phyloP scores from a whole-genome alignment of 37 sponge, comb jelly and placozoan species.

The Aplysina aerophoba region DNA sequence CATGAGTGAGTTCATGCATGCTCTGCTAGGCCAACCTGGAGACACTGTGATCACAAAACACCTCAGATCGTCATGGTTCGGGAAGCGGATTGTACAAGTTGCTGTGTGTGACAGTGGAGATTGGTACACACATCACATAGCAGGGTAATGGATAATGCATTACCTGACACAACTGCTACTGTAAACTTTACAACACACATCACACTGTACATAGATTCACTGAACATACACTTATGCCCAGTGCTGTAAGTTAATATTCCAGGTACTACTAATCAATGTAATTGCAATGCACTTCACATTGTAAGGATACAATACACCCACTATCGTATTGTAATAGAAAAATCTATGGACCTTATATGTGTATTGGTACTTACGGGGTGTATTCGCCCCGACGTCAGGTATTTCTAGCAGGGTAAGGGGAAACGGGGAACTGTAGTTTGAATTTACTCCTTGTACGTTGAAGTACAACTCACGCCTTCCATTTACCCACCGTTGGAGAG shows the following conservation, averaged over 20 bases:
- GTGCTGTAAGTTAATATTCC: too few species aligned
- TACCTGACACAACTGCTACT: background rate
- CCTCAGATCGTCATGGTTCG: constrained; percentile 59
- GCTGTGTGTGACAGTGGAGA: constrained; percentile 15
- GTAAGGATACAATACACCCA: too few species aligned
- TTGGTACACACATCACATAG: too few species aligned
- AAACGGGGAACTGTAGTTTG: background rate
- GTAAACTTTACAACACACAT: background rate
- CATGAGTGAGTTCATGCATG: background rate
- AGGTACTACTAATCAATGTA: too few species aligned
- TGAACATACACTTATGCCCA: too few species aligned
- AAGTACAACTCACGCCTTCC: background rate
- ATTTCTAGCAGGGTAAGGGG: constrained; percentile 33
- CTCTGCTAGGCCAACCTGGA: constrained; percentile 47
- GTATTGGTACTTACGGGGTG: constrained; percentile 52
- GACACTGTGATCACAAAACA: constrained; percentile 43
- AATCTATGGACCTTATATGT: too few species aligned
- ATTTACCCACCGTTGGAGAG: constrained; percentile 45
- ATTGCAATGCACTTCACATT: too few species aligned
- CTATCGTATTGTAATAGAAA: too few species aligned
- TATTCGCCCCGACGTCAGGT: constrained; percentile 57
- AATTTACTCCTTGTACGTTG: background rate
- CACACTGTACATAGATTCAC: too few species aligned
- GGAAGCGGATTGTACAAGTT: constrained; percentile 58
- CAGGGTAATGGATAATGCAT: background rate